Evolutionary conservation across 2,888 invertebrate species (phyloP).

Genomic region (Stramonita haemastoma): DNA sequence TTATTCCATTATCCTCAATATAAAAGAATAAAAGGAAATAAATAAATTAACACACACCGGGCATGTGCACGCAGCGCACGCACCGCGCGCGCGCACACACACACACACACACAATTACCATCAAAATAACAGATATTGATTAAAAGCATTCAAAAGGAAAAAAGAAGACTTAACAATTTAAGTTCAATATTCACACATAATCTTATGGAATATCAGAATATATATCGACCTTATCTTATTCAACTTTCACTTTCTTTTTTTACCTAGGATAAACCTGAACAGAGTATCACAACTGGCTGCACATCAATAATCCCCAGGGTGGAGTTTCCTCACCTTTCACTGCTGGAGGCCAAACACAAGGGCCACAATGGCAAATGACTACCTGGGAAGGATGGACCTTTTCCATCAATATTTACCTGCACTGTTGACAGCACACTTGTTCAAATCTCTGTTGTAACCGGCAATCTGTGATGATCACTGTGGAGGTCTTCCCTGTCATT

Average conservation of each 20-base stretch:
- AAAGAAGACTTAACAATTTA: no score
- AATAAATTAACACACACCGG: no score
- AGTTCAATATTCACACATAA: no score
- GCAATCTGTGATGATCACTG: neutral
- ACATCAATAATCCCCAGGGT: neutral
- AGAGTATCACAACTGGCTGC: neutral
- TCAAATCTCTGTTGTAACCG: neutral
- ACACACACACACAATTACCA: no score
- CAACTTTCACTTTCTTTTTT: neutral
- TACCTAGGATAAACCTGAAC: neutral
- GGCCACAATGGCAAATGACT: slow-evolving; percentile 14
- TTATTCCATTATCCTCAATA: no score
- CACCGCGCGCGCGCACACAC: no score
- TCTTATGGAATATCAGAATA: no score
- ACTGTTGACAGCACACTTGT: neutral
- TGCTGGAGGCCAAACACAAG: neutral
- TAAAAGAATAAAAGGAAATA: no score
- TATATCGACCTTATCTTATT: no score
- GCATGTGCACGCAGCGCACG: no score
- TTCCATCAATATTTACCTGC: slow-evolving; percentile 1
- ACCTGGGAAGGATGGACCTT: neutral
- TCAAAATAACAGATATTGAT: no score
- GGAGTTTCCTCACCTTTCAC: neutral
- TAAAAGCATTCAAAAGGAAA: no score
- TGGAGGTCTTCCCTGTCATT: neutral